phyloP scores from a whole-genome alignment of 2,888 invertebrate species.

The Rhogogaster chlorosoma region DNA sequence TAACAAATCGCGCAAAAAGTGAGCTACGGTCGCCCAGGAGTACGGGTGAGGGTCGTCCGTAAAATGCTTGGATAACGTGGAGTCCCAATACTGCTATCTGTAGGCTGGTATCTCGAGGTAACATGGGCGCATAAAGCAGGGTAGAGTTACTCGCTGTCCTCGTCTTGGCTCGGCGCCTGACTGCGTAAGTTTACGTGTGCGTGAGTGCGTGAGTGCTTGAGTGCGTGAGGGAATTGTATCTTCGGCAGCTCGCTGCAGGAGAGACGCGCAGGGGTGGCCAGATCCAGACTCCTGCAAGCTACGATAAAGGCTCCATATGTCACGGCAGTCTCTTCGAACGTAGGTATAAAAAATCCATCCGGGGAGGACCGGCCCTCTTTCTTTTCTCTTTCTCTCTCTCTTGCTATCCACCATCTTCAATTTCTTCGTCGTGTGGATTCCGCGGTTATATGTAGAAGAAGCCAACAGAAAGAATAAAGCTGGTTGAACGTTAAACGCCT shows the following conservation, averaged over 20 bases:
- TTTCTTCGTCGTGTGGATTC: constrained; percentile 7
- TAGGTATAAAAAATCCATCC: constrained; percentile 47
- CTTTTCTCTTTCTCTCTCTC: constrained; percentile 25
- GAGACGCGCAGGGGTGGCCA: constrained; percentile 46
- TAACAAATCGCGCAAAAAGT: constrained; percentile 49
- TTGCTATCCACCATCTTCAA: constrained; percentile 12
- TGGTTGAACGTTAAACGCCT: constrained; percentile 27
- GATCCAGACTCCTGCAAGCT: constrained; percentile 49
- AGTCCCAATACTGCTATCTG: constrained; percentile 49
- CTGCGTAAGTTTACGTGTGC: constrained; percentile 31
- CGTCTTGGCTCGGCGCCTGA: constrained; percentile 42
- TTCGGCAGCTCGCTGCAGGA: constrained; percentile 43
- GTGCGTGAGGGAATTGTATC: constrained; percentile 49
- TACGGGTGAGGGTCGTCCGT: constrained; percentile 46
- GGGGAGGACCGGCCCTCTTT: constrained; percentile 38
- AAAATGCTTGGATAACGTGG: constrained; percentile 49
- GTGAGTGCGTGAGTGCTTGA: constrained; percentile 42
- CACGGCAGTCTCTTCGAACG: constrained; percentile 45
- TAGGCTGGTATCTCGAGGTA: constrained; percentile 48
- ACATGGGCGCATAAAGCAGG: constrained; percentile 50
- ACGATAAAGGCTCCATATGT: constrained; percentile 52
- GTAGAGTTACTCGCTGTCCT: constrained; percentile 49
- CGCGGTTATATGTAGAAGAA: constrained; percentile 35
- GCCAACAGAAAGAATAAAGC: constrained; percentile 18
- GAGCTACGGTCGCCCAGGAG: constrained; percentile 48